These are phyloP conservation scores for Catamblyrhynchus diadema DNA, from an alignment of 2,797 vertebrate species.

Conservation along the genomic window DNA sequence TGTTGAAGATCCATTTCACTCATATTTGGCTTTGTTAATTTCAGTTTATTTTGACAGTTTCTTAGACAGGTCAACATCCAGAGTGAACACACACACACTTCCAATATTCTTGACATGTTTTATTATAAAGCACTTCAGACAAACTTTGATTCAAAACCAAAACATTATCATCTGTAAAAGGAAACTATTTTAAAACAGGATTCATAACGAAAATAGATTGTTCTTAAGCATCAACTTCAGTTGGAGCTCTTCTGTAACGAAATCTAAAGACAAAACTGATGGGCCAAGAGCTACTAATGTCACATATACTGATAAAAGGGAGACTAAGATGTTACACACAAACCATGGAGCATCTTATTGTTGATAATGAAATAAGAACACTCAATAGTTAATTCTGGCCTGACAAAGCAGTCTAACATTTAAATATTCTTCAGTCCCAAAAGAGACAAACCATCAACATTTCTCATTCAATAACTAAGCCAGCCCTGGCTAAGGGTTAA, in stretches of 20 bases:
- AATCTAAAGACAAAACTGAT: conserved; percentile 16
- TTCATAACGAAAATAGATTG: conserved; percentile 46
- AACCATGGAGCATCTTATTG: neutral
- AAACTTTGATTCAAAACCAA: conserved; percentile 2
- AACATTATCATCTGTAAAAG: neutral
- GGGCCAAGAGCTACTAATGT: neutral
- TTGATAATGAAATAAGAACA: neutral
- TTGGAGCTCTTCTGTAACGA: neutral
- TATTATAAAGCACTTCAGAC: conserved; percentile 62
- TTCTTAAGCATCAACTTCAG: neutral
- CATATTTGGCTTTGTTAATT: neutral
- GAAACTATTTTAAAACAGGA: conserved; percentile 42
- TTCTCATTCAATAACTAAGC: conserved; percentile 18
- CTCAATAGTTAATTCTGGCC: neutral
- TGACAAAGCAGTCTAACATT: conserved; percentile 40
- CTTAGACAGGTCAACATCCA: neutral
- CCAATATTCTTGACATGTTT: conserved; percentile 7
- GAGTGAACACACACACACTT: neutral
- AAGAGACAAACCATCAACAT: conserved; percentile 46
- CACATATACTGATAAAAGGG: neutral
- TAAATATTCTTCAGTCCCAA: conserved; percentile 49
- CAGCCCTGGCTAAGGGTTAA: conserved; percentile 18
- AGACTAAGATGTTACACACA: conserved; percentile 10
- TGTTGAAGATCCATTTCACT: neutral
- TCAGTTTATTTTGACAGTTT: neutral